Evolutionary conservation across 2,888 invertebrate genomes (phyloP).

Genomic region (Parasteatoda lunata): DNA sequence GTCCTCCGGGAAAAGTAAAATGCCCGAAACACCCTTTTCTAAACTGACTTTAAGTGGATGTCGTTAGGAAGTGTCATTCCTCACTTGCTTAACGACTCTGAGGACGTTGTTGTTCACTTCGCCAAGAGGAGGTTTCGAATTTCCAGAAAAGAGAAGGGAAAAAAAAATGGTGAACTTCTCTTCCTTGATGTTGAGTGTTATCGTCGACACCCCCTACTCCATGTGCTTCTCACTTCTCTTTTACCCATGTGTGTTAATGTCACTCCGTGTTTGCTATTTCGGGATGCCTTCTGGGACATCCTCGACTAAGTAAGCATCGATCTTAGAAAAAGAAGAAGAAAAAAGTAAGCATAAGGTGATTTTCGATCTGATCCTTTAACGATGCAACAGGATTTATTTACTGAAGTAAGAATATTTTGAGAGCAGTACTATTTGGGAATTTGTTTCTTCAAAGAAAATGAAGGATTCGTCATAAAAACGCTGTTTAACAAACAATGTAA

Average conservation of each 20-base stretch:
- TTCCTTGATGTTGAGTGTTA: neutral
- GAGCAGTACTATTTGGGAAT: too few relatives aligned
- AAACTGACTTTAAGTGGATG: too few relatives aligned
- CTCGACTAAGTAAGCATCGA: neutral
- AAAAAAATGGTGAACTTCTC: neutral
- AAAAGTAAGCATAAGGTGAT: neutral
- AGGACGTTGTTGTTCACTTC: slow-evolving; percentile 5
- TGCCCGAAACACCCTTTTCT: too few relatives aligned
- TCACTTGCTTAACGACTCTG: slow-evolving; percentile 1
- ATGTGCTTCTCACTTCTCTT: neutral
- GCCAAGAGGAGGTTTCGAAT: neutral
- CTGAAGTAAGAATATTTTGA: neutral
- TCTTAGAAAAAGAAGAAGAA: neutral
- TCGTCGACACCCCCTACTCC: neutral
- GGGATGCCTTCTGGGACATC: neutral
- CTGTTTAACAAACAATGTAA: too few relatives aligned
- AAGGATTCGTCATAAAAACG: too few relatives aligned
- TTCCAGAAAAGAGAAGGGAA: neutral
- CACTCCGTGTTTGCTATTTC: neutral
- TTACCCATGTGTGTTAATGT: neutral
- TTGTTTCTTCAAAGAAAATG: too few relatives aligned
- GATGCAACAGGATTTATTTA: neutral
- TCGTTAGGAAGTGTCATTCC: neutral
- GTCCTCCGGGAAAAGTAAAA: too few relatives aligned
- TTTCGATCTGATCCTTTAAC: neutral